These are phyloP conservation scores for Polymixis lichenea DNA, from an alignment of 2,888 invertebrate genomes.

Conservation along the genomic window DNA sequence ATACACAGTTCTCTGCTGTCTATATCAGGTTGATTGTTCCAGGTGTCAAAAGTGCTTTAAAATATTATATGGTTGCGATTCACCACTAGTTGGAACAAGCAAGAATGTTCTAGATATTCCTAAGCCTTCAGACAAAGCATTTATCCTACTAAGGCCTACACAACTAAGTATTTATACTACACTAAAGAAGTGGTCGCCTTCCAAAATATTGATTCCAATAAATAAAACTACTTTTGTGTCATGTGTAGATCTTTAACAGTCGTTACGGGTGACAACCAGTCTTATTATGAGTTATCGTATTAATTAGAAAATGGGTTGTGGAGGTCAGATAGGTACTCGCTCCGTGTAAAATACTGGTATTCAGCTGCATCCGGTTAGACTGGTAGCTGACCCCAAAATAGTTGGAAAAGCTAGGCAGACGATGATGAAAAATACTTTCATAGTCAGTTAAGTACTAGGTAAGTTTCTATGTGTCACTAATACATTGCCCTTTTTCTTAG, in stretches of 20 bases:
- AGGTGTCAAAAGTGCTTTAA: not conserved
- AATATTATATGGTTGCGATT: not conserved
- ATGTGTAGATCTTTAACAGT: too few species aligned
- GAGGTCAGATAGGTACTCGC: too few species aligned
- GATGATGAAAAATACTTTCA: too few species aligned
- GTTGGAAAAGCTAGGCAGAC: too few species aligned
- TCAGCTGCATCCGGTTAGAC: too few species aligned
- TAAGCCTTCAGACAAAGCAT: not conserved
- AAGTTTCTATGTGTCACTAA: slow-evolving; percentile 12
- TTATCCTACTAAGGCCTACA: not conserved
- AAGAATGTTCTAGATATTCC: not conserved
- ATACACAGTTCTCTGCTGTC: not conserved
- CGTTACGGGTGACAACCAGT: too few species aligned
- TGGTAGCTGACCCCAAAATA: too few species aligned
- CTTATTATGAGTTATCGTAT: too few species aligned
- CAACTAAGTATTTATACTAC: not conserved
- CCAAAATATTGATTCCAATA: not conserved
- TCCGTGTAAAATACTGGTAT: too few species aligned
- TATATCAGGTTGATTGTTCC: not conserved
- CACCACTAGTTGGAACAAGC: not conserved
- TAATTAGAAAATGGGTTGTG: too few species aligned
- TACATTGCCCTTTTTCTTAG: slow-evolving; percentile 79
- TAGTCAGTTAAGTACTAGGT: not conserved
- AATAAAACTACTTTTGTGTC: not conserved
- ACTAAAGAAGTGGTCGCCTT: not conserved